Evolutionary conservation across 2,888 invertebrate genomes (phyloP), one percentile per base, ranked within the genome.

Genomic region (Synanthedon vespiformis): DNA sequence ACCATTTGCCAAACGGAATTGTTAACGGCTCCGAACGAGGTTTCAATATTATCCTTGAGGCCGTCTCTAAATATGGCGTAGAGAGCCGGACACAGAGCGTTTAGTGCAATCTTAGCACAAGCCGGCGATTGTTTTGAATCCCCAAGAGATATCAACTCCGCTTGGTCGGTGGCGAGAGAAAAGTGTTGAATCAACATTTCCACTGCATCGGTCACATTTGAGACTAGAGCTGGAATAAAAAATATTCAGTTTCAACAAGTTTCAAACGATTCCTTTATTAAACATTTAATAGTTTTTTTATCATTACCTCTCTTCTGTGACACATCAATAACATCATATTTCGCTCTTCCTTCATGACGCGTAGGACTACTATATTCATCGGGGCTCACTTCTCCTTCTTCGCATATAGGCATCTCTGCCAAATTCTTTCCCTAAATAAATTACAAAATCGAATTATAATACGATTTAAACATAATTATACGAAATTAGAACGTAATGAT

Each of bases 1-100:
- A 95, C 93, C 60, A 96, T 93, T 82, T 94, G 93, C 96, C 96
- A 96, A 51, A 95, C 94, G 6, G 94, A 94, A 72, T 96, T 95
- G 61, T 92, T 91, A 52, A 95, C 93, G 14, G 93, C 92, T 48
- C 96, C 96, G 70, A 96, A 96, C 44, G 95, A 92, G 4, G 95
- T 95, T 70, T 94, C 92, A 52, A 95, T 88, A 60, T 89, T 91
- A 40, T 94, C 92, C 70, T 93, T 93, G 16, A 97, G 88, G 2
- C 96, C 96, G 72, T 97, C 95, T 62, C 93, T 92, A 65, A 97
- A 90, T 54, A 96, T 90, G 3, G 93, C 92, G 64, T 95, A 94
- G 40, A 97, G 82, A 10, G 96, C 93, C 1, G 96, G 95, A 71
- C 96, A 96, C 44, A 97, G 81, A 49, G 90, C 90, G 52, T 92